Conservation (phyloP, 2,797 vertebrate genomes). For the Anguilla megastoma region DNA sequence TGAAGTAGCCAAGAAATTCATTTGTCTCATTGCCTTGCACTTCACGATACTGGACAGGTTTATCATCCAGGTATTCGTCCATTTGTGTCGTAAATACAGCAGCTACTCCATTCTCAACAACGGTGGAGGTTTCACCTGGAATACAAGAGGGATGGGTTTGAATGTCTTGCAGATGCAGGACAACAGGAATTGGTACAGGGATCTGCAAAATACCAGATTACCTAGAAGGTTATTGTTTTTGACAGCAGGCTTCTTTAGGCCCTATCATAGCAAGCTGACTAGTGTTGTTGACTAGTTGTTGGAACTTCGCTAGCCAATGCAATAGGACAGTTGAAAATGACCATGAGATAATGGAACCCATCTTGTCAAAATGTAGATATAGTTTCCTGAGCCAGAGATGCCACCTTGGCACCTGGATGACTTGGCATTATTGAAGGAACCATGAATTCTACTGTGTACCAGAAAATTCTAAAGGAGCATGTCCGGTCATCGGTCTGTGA, state of each 20-base stretch:
- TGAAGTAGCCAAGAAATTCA: conserved; percentile 87
- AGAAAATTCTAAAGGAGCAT: too few species aligned
- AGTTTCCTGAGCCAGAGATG: not conserved
- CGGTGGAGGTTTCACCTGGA: conserved; percentile 78
- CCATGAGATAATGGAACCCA: not conserved
- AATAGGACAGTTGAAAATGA: not conserved
- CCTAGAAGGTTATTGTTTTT: not conserved
- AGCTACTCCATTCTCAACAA: conserved; percentile 82
- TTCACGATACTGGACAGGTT: conserved; percentile 82
- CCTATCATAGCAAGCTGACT: not conserved
- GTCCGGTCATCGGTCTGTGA: too few species aligned
- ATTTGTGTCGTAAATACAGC: conserved; percentile 87
- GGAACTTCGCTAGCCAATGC: not conserved
- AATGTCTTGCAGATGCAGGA: not conserved
- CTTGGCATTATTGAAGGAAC: too few species aligned
- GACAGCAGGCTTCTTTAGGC: not conserved
- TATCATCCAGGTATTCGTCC: conserved; percentile 82
- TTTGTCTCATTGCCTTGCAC: conserved; percentile 82
- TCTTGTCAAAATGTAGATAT: not conserved
- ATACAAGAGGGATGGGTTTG: not conserved
- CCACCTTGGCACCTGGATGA: not conserved
- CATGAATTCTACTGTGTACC: too few species aligned
- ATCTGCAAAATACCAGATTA: not conserved
- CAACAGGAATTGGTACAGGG: not conserved
- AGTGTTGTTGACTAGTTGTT: not conserved